phyloP scores from a whole-genome alignment of 1,140 invertebrate species.

The Archegozetes longisetosus region DNA sequence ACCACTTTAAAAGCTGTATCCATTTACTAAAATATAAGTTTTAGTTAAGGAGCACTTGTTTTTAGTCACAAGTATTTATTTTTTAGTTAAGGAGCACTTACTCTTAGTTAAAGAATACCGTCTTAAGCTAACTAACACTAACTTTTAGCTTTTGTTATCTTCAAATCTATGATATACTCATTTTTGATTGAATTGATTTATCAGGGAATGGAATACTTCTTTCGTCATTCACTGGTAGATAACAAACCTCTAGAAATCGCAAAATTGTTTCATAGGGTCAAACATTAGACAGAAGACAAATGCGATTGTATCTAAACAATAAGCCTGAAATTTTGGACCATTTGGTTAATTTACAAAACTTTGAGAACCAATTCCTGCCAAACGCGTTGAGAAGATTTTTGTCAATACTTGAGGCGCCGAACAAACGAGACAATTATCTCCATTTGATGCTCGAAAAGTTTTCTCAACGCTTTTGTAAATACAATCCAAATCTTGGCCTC shows the following conservation, averaged over 20 bases:
- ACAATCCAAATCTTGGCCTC: slow-evolving; percentile 34
- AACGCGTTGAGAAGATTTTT: slow-evolving; percentile 38
- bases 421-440: slow-evolving; percentile 32
- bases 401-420: slow-evolving; percentile 31
- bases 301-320: slow-evolving; percentile 29
- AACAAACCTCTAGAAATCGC: slow-evolving; percentile 34
- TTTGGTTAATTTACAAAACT: slow-evolving; percentile 36
- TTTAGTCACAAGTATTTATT: too few species aligned
- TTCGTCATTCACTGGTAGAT: slow-evolving; percentile 29
- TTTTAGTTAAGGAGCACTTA: too few species aligned
- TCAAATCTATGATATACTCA: too few species aligned
- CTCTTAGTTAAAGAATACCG: too few species aligned
- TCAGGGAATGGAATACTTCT: slow-evolving; percentile 35
- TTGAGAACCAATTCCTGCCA: slow-evolving; percentile 35
- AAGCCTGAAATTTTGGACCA: slow-evolving; percentile 35
- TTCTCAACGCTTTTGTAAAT: slow-evolving; percentile 34
- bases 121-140: too few species aligned
- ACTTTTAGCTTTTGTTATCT: too few species aligned
- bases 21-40: too few species aligned
- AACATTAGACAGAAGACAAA: slow-evolving; percentile 29
- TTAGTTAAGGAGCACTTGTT: too few species aligned
- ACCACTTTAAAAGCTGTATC: too few species aligned
- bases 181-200: too few species aligned
- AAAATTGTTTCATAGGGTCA: slow-evolving; percentile 32
- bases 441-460: slow-evolving; percentile 35